Evolutionary conservation across 2,888 invertebrate genomes (phyloP).

Genomic region (Chrysomela aeneicollis): DNA sequence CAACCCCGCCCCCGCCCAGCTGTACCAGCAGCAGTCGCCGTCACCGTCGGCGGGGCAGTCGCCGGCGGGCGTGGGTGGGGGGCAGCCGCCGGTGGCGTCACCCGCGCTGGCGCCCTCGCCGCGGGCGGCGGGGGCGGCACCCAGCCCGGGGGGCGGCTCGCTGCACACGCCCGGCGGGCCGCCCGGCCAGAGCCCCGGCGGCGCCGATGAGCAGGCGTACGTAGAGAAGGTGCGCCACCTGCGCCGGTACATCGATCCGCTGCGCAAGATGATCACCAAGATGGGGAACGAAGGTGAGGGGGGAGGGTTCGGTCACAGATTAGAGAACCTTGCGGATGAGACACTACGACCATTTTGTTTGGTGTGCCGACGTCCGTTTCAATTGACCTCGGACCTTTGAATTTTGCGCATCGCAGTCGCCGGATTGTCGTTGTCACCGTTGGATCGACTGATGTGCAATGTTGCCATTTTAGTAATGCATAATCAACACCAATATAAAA

Average conservation of each 20-base stretch:
- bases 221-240: conserved; percentile 92
- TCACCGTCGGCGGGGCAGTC: conserved; percentile 80
- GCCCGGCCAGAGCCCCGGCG: conserved; percentile 65
- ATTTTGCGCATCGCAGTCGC: no score
- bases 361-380: no score
- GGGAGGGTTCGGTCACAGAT: no score
- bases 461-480: no score
- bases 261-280: conserved; percentile 88
- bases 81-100: conserved; percentile 66
- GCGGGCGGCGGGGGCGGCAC: conserved; percentile 72
- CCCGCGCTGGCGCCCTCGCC: conserved; percentile 75
- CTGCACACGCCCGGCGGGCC: conserved; percentile 77
- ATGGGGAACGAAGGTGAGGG: conserved; percentile 82
- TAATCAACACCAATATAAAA: no score
- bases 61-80: conserved; percentile 65
- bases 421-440: no score
- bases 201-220: conserved; percentile 88
- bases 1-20: conserved; percentile 77
- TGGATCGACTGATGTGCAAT: no score
- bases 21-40: conserved; percentile 81
- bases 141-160: conserved; percentile 84
- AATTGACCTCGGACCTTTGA: no score
- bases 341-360: no score
- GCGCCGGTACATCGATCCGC: conserved; percentile 92
- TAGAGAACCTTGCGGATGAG: no score